phyloP scores from a whole-genome alignment of 2,113 vertebrate genomes.

The Lophura nycthemera region DNA sequence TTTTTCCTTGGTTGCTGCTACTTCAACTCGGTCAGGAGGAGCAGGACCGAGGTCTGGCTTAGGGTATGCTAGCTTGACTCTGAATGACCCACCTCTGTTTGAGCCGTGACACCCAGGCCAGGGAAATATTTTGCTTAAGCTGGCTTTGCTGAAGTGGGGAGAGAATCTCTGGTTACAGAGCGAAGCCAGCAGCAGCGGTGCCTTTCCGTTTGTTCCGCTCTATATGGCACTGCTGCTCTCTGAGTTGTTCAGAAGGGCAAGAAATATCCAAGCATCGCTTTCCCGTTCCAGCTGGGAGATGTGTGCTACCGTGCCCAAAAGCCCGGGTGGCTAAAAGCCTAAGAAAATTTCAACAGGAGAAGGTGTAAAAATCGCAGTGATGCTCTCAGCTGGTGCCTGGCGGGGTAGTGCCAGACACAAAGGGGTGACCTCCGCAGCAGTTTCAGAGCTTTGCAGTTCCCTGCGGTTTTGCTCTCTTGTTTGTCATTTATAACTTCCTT shows the following conservation, averaged over 20 bases:
- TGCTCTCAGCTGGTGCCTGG: not conserved
- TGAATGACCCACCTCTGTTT: slow-evolving; percentile 3
- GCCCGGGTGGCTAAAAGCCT: not conserved
- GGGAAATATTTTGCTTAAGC: slow-evolving; percentile 38
- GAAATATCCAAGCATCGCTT: not conserved
- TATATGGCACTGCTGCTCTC: not conserved
- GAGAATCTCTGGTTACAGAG: slow-evolving; percentile 13
- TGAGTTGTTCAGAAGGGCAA: not conserved
- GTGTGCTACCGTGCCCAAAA: not conserved
- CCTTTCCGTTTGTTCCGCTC: not conserved
- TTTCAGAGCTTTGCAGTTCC: not conserved
- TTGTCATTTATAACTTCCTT: not conserved
- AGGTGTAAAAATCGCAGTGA: not conserved
- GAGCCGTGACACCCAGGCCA: not conserved
- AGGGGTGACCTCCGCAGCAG: not conserved
- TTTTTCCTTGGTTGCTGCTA: not conserved
- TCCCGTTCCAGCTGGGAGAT: not conserved
- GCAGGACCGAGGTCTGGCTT: not conserved
- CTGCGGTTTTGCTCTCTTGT: not conserved
- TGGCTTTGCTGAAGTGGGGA: not conserved
- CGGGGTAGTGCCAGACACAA: fast-evolving
- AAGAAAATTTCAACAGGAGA: not conserved
- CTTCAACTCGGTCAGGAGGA: not conserved
- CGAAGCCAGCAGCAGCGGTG: not conserved
- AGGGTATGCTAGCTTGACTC: not conserved